Evolutionary conservation across 2,113 vertebrate species (phyloP), one percentile per base, ranked within the genome.

Genomic region (Ictalurus punctatus): DNA sequence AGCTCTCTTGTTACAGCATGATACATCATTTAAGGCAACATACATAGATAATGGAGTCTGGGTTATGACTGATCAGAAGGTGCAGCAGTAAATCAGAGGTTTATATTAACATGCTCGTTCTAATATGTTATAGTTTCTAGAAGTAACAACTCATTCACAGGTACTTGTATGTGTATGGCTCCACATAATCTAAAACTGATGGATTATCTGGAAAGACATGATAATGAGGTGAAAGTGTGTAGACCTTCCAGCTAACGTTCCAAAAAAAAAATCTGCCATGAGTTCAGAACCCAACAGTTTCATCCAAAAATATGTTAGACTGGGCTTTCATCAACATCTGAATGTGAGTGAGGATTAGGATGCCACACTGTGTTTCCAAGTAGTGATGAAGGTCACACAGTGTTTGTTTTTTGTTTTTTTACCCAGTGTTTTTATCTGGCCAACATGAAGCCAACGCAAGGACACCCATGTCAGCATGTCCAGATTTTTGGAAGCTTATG

Each of bases 321-420:
- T 14, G 54, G 40, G 9, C 74, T 37, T 27, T n/a, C 54, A 48
- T 59, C 59, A 78, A 4, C 40, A 40, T 65, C 54, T 67, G 63
- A 87, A 21, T 6, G 6, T 37, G 12, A 54, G n/a, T 17, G 14
- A 65, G 56, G 59, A 87, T 87, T 65, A 87, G 17, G 23, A 83
- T 12, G n/a, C 80, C 80, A 37, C 19, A 82, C 80, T 82, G 54
- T 58, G 78, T 8, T 34, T 25, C 23, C n/a, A 71, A 74, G 34
- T 21, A 48, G 19, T 69, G 48, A 58, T 54, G 80, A 84, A 88
- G 56, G 87, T 88, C 87, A 76, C 8, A 40, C n/a, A 69, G 10
- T 56, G 59, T 83, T 6, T 87, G 34, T 34, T 1, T 48, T 54
- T 74, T n/a, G n/a, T 34, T 74, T 71, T 76, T 48, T 78, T 48